Conservation (phyloP, 2,113 vertebrate genomes). For the Notothenia rossii region DNA sequence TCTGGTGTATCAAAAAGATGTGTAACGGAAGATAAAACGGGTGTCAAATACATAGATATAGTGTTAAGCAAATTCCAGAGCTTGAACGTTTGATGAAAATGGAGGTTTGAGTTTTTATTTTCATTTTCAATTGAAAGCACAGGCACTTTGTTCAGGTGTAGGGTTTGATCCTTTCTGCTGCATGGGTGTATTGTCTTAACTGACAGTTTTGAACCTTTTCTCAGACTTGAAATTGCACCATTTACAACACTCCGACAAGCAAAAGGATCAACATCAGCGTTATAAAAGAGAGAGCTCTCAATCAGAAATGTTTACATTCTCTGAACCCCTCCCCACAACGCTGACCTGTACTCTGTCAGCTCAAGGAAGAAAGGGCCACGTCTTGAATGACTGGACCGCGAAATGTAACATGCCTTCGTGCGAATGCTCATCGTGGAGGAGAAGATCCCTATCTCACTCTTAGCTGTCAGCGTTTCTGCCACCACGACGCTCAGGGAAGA, state of each 20-base stretch:
- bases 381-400: conserved; percentile 67
- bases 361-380: conserved; percentile 47
- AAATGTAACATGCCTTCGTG: conserved; percentile 64
- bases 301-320: conserved; percentile 44
- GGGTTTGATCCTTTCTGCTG: conserved; percentile 27
- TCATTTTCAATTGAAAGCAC: conserved; percentile 22
- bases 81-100: conserved; percentile 6
- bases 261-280: conserved; percentile 44
- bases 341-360: conserved; percentile 52
- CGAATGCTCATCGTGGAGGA: conserved; percentile 46
- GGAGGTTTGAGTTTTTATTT: conserved; percentile 3
- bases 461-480: conserved; percentile 66
- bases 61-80: conserved; percentile 6
- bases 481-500: conserved; percentile 36
- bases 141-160: conserved; percentile 23
- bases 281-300: conserved; percentile 54
- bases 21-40: conserved; percentile 22
- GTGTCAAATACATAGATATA: conserved; percentile 31
- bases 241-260: conserved; percentile 44
- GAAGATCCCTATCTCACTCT: conserved; percentile 69
- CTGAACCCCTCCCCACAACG: conserved; percentile 37
- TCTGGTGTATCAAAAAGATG: conserved; percentile 30
- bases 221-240: conserved; percentile 53
- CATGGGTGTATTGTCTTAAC: conserved; percentile 30
- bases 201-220: conserved; percentile 50